Conservation (phyloP, 2,888 invertebrate genomes). For the Diplazon laetatorius region DNA sequence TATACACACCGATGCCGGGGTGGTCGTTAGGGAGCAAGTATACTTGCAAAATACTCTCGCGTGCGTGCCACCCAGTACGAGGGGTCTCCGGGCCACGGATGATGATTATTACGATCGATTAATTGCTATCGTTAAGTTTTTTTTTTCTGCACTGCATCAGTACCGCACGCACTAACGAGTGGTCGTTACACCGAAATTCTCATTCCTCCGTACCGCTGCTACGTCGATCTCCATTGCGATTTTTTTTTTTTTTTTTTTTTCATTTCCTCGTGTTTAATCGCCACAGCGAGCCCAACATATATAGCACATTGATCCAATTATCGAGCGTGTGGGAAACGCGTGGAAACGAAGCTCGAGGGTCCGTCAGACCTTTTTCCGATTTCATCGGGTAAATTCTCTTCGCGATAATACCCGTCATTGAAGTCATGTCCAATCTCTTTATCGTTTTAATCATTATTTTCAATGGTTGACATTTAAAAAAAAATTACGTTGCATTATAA, state of each 20-base stretch:
- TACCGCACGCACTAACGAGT: constrained; percentile 16
- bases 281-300: background rate
- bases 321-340: background rate
- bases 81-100: background rate
- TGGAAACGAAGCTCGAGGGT: constrained; percentile 2
- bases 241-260: too few relatives aligned
- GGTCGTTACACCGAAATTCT: constrained; percentile 14
- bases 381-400: background rate
- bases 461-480: too few relatives aligned
- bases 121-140: constrained; percentile 51
- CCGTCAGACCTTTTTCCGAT: background rate
- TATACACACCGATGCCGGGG: constrained; percentile 10
- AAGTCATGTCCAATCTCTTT: background rate
- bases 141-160: constrained; percentile 4
- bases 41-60: constrained; percentile 1
- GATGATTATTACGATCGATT: constrained; percentile 52
- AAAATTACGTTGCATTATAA: too few relatives aligned
- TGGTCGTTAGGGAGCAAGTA: constrained; percentile 41
- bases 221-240: background rate
- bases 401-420: background rate
- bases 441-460: too few relatives aligned
- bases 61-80: constrained; percentile 5
- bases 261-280: background rate
- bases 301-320: constrained; percentile 19
- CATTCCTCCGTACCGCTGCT: constrained; percentile 2